Evolutionary conservation across 37 sponge, comb jelly and placozoan species (phyloP).

Genomic region (Aphrocallistes beatrix): DNA sequence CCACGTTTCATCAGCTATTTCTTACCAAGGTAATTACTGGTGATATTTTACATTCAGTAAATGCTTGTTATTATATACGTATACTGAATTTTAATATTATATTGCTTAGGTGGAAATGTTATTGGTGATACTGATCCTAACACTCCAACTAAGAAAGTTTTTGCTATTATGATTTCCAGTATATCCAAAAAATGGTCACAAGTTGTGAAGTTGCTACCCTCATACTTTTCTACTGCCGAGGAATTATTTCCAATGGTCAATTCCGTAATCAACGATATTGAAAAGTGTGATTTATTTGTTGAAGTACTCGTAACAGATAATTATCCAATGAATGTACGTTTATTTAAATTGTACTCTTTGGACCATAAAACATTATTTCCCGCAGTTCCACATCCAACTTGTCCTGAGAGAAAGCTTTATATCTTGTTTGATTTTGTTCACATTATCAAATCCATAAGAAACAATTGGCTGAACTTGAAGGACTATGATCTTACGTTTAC

Average conservation of each 20-base stretch:
- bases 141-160: constrained; percentile 11
- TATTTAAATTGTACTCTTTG: background rate
- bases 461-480: constrained; percentile 14
- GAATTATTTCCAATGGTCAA: background rate
- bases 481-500: background rate
- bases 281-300: background rate
- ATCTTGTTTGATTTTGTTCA: background rate
- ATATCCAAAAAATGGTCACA: constrained; percentile 2
- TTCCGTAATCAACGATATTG: background rate
- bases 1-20: background rate
- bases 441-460: background rate
- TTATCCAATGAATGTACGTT: background rate
- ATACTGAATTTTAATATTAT: background rate
- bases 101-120: background rate
- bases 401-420: background rate
- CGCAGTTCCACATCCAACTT: background rate
- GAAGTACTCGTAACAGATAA: background rate
- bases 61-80: too few relatives aligned
- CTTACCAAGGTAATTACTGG: too few relatives aligned
- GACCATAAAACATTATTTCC: background rate
- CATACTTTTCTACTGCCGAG: background rate
- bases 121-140: background rate
- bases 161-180: background rate
- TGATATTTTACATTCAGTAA: too few relatives aligned
- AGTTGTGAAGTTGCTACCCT: background rate